Percentiles rank a stretch among this genome's conserved stretches.
phyloP scores from a whole-genome alignment of 2,113 vertebrate genomes.

The Pithys albifrons region DNA sequence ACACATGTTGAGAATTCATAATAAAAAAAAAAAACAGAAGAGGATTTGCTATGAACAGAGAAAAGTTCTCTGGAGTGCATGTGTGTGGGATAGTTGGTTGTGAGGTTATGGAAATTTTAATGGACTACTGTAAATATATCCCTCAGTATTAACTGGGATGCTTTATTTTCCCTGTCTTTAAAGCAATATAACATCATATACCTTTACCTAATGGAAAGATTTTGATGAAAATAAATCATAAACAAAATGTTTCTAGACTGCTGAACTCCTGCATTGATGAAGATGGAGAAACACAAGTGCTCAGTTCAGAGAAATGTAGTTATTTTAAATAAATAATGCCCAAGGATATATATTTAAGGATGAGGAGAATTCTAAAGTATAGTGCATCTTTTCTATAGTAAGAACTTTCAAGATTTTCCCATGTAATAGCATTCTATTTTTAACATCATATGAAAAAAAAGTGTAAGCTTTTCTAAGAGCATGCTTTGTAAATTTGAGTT shows the following conservation, averaged over 20 bases:
- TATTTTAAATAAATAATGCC: neutral
- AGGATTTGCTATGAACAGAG: neutral
- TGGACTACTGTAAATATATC: neutral
- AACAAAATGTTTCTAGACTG: neutral
- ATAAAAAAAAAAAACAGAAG: neutral
- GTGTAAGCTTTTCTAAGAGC: neutral
- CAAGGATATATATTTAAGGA: neutral
- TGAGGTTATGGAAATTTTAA: neutral
- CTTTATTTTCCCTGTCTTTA: neutral
- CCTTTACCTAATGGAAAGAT: neutral
- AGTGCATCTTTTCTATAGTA: neutral
- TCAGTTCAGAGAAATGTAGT: neutral
- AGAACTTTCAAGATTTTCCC: neutral
- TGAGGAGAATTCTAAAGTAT: neutral
- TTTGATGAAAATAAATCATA: neutral
- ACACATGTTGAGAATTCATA: neutral
- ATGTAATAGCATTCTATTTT: neutral
- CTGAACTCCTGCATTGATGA: neutral
- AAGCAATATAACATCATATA: neutral
- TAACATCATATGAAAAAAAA: neutral
- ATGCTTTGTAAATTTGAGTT: neutral
- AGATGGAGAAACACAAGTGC: neutral
- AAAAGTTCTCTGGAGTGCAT: neutral
- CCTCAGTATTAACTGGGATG: neutral
- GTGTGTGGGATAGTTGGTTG: fast-evolving